Evolutionary conservation across 2,888 invertebrate species (phyloP).

Genomic region (Hypolimnas misippus): DNA sequence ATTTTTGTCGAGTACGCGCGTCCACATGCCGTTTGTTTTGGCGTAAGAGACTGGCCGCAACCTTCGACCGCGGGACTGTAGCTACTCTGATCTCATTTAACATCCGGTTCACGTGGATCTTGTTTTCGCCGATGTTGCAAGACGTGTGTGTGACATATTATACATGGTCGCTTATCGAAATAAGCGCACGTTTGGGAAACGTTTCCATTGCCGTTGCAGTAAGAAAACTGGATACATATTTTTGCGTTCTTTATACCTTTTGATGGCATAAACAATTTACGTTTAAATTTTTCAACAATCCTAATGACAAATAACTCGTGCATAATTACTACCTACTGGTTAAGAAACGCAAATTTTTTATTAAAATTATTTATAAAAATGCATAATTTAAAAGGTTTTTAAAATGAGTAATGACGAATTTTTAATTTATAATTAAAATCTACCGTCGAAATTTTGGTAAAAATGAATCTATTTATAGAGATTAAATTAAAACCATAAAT

Average conservation of each 20-base stretch:
- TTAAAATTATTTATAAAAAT: no score
- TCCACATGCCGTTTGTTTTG: slow-evolving; percentile 82
- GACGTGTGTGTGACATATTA: slow-evolving; percentile 13
- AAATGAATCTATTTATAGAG: no score
- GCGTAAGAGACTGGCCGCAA: slow-evolving; percentile 58
- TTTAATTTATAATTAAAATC: no score
- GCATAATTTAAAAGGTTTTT: no score
- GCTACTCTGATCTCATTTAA: slow-evolving; percentile 39
- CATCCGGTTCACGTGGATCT: slow-evolving; percentile 37
- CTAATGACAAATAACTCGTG: not conserved
- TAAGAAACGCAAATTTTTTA: no score
- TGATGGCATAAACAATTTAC: not conserved
- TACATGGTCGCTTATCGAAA: slow-evolving; percentile 3
- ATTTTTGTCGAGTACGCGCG: slow-evolving; percentile 84
- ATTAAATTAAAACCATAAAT: no score
- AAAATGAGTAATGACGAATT: no score
- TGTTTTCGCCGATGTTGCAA: slow-evolving; percentile 33
- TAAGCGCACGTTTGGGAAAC: not conserved
- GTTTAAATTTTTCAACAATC: not conserved
- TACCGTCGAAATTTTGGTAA: no score
- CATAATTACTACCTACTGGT: not conserved
- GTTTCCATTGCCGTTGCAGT: not conserved
- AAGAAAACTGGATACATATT: not conserved
- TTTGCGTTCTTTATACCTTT: not conserved
- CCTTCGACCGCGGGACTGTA: slow-evolving; percentile 47